Evolutionary conservation across 2,797 vertebrate species (phyloP).

Genomic region (Manis javanica): DNA sequence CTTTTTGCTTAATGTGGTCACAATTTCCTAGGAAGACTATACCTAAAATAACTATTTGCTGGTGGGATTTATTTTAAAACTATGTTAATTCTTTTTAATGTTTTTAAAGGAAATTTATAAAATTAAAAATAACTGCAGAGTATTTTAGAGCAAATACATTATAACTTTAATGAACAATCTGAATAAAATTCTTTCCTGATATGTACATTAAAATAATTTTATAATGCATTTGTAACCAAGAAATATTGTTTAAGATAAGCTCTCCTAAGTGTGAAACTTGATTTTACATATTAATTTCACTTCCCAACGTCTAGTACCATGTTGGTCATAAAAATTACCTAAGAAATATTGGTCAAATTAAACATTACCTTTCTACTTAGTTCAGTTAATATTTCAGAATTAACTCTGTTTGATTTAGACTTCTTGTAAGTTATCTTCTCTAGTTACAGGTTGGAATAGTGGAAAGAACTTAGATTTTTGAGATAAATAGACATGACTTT

Average conservation of each 20-base stretch:
- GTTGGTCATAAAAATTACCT: neutral
- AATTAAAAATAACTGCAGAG: neutral
- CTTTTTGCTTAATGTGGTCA: neutral
- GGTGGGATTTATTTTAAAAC: slow-evolving; percentile 32
- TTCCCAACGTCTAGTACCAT: neutral
- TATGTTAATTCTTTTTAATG: neutral
- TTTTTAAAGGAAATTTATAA: slow-evolving; percentile 48
- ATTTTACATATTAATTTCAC: slow-evolving; percentile 5
- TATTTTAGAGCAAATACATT: slow-evolving; percentile 25
- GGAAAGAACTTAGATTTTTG: neutral
- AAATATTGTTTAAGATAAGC: slow-evolving; percentile 31
- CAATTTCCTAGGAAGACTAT: neutral
- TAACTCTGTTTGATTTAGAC: neutral
- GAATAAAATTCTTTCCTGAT: slow-evolving; percentile 1
- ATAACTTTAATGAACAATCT: slow-evolving; percentile 12
- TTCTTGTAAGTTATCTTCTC: neutral
- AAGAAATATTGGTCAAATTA: neutral
- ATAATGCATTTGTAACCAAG: neutral
- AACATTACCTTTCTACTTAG: slow-evolving; percentile 24
- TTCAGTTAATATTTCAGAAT: slow-evolving; percentile 23
- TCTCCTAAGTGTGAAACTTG: slow-evolving; percentile 22
- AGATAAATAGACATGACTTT: slow-evolving; percentile 26
- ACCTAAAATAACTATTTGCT: slow-evolving; percentile 37
- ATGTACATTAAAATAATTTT: slow-evolving; percentile 35
- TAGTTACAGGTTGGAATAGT: neutral